phyloP scores from a whole-genome alignment of 2,797 vertebrate genomes.

The Crenuchus spilurus region DNA sequence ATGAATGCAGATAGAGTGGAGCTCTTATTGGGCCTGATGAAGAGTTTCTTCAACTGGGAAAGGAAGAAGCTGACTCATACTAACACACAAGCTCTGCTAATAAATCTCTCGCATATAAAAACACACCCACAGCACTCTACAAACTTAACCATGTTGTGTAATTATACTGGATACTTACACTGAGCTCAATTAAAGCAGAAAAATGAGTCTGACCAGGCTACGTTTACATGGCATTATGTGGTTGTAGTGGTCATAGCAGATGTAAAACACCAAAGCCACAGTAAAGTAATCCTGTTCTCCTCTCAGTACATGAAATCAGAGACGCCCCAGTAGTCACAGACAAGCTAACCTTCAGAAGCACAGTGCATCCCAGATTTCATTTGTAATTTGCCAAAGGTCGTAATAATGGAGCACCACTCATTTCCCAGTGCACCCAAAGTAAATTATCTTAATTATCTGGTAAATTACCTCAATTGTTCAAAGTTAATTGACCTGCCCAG shows the following conservation, averaged over 20 bases:
- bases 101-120: constrained; percentile 1
- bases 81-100: not conserved
- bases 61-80: not conserved
- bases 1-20: not conserved
- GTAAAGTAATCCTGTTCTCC: constrained; percentile 19
- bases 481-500: constrained; percentile 44
- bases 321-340: constrained; percentile 26
- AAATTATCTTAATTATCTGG: constrained; percentile 48
- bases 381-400: constrained; percentile 22
- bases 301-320: not conserved
- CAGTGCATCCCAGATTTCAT: constrained; percentile 20
- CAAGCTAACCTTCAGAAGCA: constrained; percentile 7
- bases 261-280: constrained; percentile 19
- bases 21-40: not conserved
- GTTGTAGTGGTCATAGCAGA: not conserved
- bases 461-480: constrained; percentile 46
- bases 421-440: constrained; percentile 24
- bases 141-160: not conserved
- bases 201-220: constrained; percentile 17
- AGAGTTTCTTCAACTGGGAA: not conserved
- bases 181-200: constrained; percentile 21
- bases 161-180: constrained; percentile 2
- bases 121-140: constrained; percentile 1
- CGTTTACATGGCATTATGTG: not conserved
- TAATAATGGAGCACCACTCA: constrained; percentile 26